Evolutionary conservation across 2,888 invertebrate species (phyloP), one percentile per base, ranked within the genome.

Genomic region (Coenonympha arcania): DNA sequence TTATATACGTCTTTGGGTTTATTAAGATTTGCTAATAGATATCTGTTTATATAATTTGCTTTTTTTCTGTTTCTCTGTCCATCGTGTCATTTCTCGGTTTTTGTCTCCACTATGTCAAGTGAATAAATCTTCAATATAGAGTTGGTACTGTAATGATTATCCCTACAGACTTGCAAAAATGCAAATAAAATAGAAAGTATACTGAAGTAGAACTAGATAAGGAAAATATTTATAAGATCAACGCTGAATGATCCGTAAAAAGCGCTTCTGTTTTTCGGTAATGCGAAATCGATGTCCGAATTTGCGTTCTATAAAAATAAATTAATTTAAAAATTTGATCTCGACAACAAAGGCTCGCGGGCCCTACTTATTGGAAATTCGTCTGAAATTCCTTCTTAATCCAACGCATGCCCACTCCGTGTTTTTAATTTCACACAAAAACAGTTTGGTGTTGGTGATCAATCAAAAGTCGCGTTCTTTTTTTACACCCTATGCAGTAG

Each of bases 351-450:
- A 75, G 69, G 69, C 65, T 55, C 61, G 64, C 61, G 62, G 62
- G 69, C 71, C 72, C 68, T 70, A 71, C 71, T 73, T 74, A 72
- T 73, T 74, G 71, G 72, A 37, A 45, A 45, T 45, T 67, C 64
- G 66, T 68, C 71, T 69, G 73, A 75, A 80, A 84, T 83, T 83
- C 79, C 76, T 79, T 76, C 77, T 78, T 77, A 80, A 84, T 83
- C 80, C 83, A 72, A 77, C 77, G 79, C 77, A 80, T 79, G 79
- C 77, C 72, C 76, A 77, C 69, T 76, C 68, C 77, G 71, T 69
- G 77, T 83, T 84, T 85, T 84, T 86, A 86, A 86, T 86, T 85
- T 81, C 79, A 79, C 78, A 81, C 79, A 85, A 86, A 81, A 86
- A 76, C 73, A 62, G 72, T 74, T 73, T 64, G 61, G 75, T 76